Evolutionary conservation across 2,113 vertebrate species (phyloP).

Genomic region (Galbula dea): DNA sequence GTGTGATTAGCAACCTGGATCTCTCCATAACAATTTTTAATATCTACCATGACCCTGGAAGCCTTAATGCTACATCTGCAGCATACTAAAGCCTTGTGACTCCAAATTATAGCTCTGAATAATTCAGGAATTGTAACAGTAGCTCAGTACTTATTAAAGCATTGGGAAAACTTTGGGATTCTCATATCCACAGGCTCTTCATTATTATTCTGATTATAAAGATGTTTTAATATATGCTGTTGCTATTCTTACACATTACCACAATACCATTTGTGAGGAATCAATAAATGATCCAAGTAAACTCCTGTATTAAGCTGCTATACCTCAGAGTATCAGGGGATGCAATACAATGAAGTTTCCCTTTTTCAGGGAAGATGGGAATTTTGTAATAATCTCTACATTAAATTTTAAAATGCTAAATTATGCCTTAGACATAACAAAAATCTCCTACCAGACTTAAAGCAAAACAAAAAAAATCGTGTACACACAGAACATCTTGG

Average conservation of each 20-base stretch:
- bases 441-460: neutral
- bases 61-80: constrained; percentile 44
- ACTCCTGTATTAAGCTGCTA: neutral
- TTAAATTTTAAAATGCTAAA: constrained; percentile 39
- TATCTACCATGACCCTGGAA: constrained; percentile 71
- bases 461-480: neutral
- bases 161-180: constrained; percentile 64
- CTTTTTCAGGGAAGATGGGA: neutral
- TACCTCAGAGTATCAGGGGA: constrained; percentile 8
- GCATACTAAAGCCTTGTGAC: constrained; percentile 66
- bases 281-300: constrained; percentile 16
- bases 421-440: neutral
- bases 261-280: neutral
- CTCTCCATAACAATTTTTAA: constrained; percentile 74
- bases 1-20: constrained; percentile 70
- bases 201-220: constrained; percentile 45
- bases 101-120: constrained; percentile 68
- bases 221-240: constrained; percentile 28
- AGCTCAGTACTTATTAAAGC: constrained; percentile 59
- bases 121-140: constrained; percentile 66
- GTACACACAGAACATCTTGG: neutral
- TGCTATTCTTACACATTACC: constrained; percentile 18
- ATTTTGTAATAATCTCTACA: constrained; percentile 12
- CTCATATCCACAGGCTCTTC: constrained; percentile 40
- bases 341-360: neutral